Base-by-base conservation (phyloP, 2,113 vertebrate genomes). In the Pardalotus punctatus region DNA sequence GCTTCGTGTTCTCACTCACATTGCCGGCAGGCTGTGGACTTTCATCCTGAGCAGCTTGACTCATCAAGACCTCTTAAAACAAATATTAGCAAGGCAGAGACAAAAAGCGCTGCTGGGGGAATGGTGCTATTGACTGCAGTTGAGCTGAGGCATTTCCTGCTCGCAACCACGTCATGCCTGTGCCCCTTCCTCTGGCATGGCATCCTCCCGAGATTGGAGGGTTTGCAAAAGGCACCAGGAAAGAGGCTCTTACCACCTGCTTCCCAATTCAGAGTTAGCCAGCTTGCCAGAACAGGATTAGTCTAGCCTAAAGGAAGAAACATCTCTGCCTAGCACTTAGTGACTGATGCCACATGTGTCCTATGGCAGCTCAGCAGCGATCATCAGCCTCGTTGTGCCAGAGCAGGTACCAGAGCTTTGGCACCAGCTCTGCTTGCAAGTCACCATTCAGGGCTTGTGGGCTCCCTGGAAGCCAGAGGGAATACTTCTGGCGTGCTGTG, bases 101-200 rank as follows among this genome's bases (percentile, higher is more conserved):
- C 36, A 31, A 40, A 38, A 81, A 72, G 43, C 8, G 11, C 27
- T 60, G 35, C 58, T 0, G 0, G 28, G 31, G 25, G 19, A 42
- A 8, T 1, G 14, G 31, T 40, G 71, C 18, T 60, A 0, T 12
- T 21, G 38, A 12, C 47, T 38, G 61, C 53, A n/a, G 43, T 12
- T 18, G 23, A 40, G 82, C 40, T 0, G 1, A 35, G 61, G 27
- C 0, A 0, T 47, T 16, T 35, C 28, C 9, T 0, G 0, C 50
- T 25, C 17, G 25, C 0, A 0, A 42, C 48, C 25, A 10, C 6
- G 0, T 5, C 3, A 2, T 1, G 4, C 50, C 65, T 40, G 15
- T 17, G 27, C 1, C 13, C 65, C 28, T 65, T 84, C 38, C 27
- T 13, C 19, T 22, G 6, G 35, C 38, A 15, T 0, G 0, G 9